Evolutionary conservation across 2,888 invertebrate genomes (phyloP).

Genomic region (Monoplex corrugatus): DNA sequence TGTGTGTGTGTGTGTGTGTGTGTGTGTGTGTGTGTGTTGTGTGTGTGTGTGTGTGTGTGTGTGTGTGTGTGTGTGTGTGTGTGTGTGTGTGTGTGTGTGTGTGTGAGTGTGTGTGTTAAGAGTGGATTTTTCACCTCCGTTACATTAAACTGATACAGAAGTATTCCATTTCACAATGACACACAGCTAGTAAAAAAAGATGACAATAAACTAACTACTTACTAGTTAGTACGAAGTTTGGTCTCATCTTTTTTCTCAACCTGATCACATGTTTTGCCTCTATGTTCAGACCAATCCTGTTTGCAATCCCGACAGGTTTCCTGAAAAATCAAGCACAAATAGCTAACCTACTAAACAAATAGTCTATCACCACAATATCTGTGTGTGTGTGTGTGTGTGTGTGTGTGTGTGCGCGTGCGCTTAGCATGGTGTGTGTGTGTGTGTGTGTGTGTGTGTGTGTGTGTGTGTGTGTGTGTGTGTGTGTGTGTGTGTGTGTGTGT

Average conservation of each 20-base stretch:
- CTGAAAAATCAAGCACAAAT: conserved; percentile 55
- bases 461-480: no score
- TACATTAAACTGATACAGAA: neutral
- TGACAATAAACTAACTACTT: conserved; percentile 56
- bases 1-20: no score
- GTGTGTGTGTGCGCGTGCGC: no score
- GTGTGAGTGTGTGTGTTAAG: neutral
- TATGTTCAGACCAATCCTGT: conserved; percentile 75
- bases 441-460: no score
- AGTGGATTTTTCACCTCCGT: no score
- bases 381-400: no score
- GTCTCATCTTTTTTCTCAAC: conserved; percentile 77
- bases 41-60: no score
- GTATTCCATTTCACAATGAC: neutral
- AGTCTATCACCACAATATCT: no score
- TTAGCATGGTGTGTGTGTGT: no score
- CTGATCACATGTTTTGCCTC: conserved; percentile 74
- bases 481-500: no score
- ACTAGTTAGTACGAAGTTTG: conserved; percentile 71
- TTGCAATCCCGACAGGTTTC: conserved; percentile 75
- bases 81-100: neutral
- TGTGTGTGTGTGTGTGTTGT: no score
- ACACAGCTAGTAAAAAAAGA: neutral
- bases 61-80: neutral
- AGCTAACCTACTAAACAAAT: no score